Evolutionary conservation across 2,888 invertebrate genomes (phyloP).

Genomic region (Ectemnius lituratus): DNA sequence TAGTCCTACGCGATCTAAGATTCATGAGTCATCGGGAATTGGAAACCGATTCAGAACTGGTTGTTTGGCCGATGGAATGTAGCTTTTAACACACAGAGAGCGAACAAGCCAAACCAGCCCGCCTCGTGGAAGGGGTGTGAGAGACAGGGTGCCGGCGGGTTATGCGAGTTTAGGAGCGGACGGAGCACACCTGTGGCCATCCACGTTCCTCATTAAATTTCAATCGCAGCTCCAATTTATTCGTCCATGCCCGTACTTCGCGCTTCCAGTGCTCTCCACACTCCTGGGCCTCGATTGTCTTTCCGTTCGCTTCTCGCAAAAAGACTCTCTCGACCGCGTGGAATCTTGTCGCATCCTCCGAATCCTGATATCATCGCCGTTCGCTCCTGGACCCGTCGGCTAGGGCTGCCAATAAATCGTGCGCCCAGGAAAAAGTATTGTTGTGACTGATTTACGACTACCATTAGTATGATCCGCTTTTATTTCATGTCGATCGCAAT

Average conservation of each 20-base stretch:
- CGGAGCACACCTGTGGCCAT: constrained; percentile 48
- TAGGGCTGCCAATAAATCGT: not conserved
- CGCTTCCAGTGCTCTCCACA: constrained; percentile 7
- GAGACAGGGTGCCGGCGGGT: constrained; percentile 33
- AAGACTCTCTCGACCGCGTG: constrained; percentile 5
- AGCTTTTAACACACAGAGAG: constrained; percentile 61
- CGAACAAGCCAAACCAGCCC: constrained; percentile 43
- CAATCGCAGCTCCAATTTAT: constrained; percentile 66
- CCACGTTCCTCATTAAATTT: constrained; percentile 64
- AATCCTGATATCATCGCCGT: constrained; percentile 20
- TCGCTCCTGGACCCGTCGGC: not conserved
- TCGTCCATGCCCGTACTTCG: constrained; percentile 33
- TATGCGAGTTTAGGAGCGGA: constrained; percentile 35
- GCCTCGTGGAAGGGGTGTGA: constrained; percentile 27
- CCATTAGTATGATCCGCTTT: not conserved
- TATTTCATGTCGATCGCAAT: not conserved
- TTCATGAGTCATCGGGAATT: constrained; percentile 61
- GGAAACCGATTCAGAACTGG: constrained; percentile 71
- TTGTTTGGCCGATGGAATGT: constrained; percentile 67
- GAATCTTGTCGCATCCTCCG: constrained; percentile 14
- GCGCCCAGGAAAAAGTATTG: not conserved
- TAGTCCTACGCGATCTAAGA: constrained; percentile 35
- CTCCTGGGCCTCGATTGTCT: constrained; percentile 5
- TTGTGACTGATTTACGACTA: not conserved
- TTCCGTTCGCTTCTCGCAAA: constrained; percentile 3